phyloP scores from a whole-genome alignment of 2,888 invertebrate genomes.

The Scrobipalpa costella region DNA sequence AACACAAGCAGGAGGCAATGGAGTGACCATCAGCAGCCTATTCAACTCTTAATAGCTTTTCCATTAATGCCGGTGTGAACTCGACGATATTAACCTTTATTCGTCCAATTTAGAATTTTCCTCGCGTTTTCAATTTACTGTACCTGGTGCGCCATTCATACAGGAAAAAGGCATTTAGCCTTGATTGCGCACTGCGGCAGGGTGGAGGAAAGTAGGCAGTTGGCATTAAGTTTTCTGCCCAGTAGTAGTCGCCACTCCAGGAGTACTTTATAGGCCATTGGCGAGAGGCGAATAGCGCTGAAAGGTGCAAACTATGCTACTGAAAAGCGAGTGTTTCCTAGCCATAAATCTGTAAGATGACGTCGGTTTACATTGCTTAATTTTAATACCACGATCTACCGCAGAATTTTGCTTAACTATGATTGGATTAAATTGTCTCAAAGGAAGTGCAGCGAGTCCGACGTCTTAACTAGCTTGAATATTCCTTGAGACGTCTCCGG shows the following conservation, averaged over 20 bases:
- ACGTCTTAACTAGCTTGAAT: slow-evolving; percentile 20
- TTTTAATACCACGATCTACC: not conserved
- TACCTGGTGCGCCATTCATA: slow-evolving; percentile 1
- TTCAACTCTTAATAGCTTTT: slow-evolving; percentile 22
- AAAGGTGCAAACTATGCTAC: not conserved
- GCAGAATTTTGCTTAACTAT: not conserved
- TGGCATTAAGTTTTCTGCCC: slow-evolving; percentile 31
- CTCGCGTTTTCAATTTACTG: slow-evolving; percentile 19
- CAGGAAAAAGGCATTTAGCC: slow-evolving; percentile 25
- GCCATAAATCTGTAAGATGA: not conserved
- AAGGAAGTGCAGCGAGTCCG: slow-evolving; percentile 10
- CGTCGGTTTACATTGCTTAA: not conserved
- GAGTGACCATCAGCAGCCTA: slow-evolving; percentile 18
- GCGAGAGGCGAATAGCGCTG: not conserved
- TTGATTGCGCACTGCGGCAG: slow-evolving; percentile 28
- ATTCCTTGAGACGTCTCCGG: slow-evolving; percentile 1
- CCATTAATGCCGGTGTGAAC: slow-evolving; percentile 10
- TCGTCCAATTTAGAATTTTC: slow-evolving; percentile 18
- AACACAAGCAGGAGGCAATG: not conserved
- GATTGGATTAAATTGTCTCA: slow-evolving; percentile 3
- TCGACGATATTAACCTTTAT: slow-evolving; percentile 17
- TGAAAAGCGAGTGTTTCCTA: not conserved
- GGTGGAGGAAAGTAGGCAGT: slow-evolving; percentile 36
- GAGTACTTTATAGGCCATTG: slow-evolving; percentile 9
- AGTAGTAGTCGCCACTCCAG: slow-evolving; percentile 20